Base-by-base conservation (phyloP, 2,888 invertebrate genomes). In the Eupithecia dodoneata region DNA sequence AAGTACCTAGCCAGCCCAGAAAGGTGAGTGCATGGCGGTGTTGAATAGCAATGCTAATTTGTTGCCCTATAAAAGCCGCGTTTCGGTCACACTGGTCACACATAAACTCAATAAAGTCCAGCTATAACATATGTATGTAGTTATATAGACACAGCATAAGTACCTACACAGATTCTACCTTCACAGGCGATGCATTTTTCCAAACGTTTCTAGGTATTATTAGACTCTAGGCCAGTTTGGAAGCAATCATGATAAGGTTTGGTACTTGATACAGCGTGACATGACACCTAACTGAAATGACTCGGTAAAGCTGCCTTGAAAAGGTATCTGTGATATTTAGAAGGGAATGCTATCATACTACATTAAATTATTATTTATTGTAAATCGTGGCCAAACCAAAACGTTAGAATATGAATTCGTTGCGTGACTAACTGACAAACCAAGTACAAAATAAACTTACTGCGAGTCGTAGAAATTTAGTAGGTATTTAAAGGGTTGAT, bases 321-420 rank as follows among this genome's bases (percentile, higher is more conserved):
- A 82, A 81, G 81, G 80, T 81, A 82, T 81, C 79, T 59, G 74
- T 72, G 75, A 75, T 70, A 79, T 81, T 83, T 80, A 81, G 81
- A 80, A 83, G 71, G 80, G 76, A 81, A 75, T 75, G 71, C 74
- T 71, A 75, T 73, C 30, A 71, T 67, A 71, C 30, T 63, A 66
- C 52, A 74, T 65, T 65, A 45, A 66, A 65, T 76, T 76, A 74
- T 69, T 71, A 79, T 76, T 78, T 79, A 76, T 79, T 71, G 71
- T 55, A 67, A 73, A 75, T 72, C 78, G 78, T 78, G 75, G 15
- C 44, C 70, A 70, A 72, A 71, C 45, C 6, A 18, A 42, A 69
- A 69, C 69, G 42, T 42, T 66, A 63, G 45, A n/a, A 69, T 45
- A 59, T 72, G 47, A 49, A 71, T 41, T 52, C 41, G 55, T 52